Percentiles rank a stretch among this genome's conserved stretches.
These are phyloP conservation scores for Equus quagga DNA, from an alignment of 2,113 vertebrate genomes.

Conservation along the genomic window DNA sequence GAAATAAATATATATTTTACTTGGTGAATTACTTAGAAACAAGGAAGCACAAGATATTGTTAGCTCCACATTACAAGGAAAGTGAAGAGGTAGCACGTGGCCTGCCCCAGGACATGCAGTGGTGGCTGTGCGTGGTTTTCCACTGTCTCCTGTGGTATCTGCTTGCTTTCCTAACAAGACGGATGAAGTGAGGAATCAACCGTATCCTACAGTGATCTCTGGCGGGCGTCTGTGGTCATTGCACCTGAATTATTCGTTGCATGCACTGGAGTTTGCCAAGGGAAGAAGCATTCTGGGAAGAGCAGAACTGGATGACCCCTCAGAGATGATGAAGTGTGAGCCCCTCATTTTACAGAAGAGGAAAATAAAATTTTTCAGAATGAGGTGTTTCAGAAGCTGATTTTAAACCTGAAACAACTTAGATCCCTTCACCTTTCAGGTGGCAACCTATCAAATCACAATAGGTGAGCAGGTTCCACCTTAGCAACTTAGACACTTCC, in stretches of 20 bases:
- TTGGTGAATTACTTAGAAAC: background rate
- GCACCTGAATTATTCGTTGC: background rate
- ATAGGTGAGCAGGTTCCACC: background rate
- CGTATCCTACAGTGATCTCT: slow-evolving; percentile 23
- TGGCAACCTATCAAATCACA: background rate
- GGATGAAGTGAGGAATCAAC: background rate
- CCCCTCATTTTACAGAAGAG: background rate
- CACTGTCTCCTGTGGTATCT: background rate
- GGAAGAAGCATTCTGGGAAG: background rate
- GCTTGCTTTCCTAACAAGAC: background rate
- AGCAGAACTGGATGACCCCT: background rate
- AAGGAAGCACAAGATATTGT: background rate
- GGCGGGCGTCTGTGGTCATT: background rate
- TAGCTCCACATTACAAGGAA: background rate
- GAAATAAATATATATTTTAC: background rate
- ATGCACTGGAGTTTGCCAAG: background rate
- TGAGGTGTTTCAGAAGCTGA: background rate
- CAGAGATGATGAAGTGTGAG: background rate
- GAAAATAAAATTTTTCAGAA: background rate
- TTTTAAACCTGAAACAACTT: slow-evolving; percentile 8
- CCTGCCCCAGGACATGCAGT: background rate
- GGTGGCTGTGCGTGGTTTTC: background rate
- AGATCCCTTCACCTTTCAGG: background rate
- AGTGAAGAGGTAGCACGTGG: background rate
- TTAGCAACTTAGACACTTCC: background rate